A percentile compares a stretch with the other conserved stretches of the same genome.
These are phyloP conservation scores for Hypocryptadius cinnamomeus DNA, from an alignment of 2,113 vertebrate genomes.

Conservation along the genomic window DNA sequence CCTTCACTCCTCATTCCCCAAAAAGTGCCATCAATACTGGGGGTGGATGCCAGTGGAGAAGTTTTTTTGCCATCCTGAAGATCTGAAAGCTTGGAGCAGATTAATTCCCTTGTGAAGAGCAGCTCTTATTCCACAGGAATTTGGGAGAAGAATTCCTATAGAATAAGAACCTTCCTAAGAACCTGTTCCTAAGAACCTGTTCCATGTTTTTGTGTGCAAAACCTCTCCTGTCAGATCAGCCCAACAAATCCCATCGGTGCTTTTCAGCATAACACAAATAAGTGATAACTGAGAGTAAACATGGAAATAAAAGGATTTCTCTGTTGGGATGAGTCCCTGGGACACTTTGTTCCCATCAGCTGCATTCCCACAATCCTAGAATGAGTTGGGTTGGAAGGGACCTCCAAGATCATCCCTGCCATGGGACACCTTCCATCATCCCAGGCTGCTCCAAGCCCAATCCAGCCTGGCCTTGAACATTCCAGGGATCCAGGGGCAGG, in stretches of 20 bases:
- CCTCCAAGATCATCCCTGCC: not conserved
- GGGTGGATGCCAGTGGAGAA: not conserved
- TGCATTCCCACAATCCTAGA: not conserved
- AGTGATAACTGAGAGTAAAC: rapidly evolving
- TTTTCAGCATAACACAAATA: not conserved
- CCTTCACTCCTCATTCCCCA: not conserved
- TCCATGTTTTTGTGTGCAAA: rapidly evolving
- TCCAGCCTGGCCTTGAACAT: not conserved
- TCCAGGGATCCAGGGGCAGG: not conserved
- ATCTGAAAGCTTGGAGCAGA: not conserved
- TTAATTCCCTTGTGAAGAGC: not conserved
- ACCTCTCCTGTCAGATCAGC: not conserved
- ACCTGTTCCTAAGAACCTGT: not conserved
- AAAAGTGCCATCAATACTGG: rapidly evolving
- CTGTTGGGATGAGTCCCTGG: not conserved
- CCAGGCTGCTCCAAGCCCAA: rapidly evolving
- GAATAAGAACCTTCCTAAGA: not conserved
- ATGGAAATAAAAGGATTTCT: not conserved
- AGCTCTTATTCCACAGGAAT: not conserved
- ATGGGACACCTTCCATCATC: not conserved
- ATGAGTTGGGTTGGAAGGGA: not conserved
- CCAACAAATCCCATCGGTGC: not conserved
- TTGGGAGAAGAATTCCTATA: rapidly evolving
- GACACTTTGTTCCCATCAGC: not conserved
- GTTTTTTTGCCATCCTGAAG: not conserved